phyloP scores from a whole-genome alignment of 2,797 vertebrate species.

The Bradypodion ventrale region DNA sequence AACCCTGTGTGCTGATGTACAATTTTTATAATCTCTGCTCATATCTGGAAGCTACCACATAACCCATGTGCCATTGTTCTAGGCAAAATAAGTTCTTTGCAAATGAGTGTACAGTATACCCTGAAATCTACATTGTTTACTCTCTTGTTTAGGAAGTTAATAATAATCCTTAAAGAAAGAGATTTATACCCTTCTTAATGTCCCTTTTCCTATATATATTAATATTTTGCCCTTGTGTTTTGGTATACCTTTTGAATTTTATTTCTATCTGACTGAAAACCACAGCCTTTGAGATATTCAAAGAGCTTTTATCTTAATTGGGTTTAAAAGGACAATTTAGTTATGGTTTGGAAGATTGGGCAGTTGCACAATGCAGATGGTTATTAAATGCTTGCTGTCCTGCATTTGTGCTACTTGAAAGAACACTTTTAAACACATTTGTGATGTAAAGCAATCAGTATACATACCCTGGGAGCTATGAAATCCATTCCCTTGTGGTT shows the following conservation, averaged over 20 bases:
- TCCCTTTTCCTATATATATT: neutral
- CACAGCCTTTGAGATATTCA: neutral
- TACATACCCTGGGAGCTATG: neutral
- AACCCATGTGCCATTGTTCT: neutral
- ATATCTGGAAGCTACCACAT: neutral
- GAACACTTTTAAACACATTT: neutral
- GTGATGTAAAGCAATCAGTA: neutral
- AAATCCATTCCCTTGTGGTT: neutral
- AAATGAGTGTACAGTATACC: neutral
- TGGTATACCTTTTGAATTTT: constrained; percentile 22
- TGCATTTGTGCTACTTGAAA: neutral
- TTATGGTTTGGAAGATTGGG: constrained; percentile 18
- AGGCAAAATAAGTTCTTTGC: neutral
- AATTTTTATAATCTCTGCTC: neutral
- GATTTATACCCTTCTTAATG: neutral
- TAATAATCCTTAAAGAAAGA: neutral
- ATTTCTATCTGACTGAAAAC: neutral
- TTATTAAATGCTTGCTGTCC: neutral
- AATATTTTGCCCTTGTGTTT: neutral
- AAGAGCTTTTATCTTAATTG: constrained; percentile 31
- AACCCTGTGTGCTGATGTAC: neutral
- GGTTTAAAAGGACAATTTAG: constrained; percentile 30
- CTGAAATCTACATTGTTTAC: too few species aligned
- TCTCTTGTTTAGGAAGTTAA: too few species aligned
- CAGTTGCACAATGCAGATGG: constrained; percentile 25